These are phyloP conservation scores for Trematomus loennbergii DNA, from an alignment of 2,113 vertebrate genomes.

Conservation along the genomic window DNA sequence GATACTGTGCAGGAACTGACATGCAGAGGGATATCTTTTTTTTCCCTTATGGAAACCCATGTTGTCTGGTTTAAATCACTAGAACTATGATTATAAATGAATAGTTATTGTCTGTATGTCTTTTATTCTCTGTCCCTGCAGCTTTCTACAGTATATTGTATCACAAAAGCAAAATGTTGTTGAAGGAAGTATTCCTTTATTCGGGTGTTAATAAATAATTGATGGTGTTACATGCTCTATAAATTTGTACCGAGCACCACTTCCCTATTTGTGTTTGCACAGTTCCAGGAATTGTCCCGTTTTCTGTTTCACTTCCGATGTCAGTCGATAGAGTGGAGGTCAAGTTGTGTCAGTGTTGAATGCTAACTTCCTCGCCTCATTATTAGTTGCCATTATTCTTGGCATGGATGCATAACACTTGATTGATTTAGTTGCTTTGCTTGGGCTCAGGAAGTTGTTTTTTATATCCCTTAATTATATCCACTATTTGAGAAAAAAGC, in stretches of 20 bases:
- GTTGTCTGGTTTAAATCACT: constrained; percentile 60
- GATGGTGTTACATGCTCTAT: constrained; percentile 64
- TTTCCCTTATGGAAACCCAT: constrained; percentile 30
- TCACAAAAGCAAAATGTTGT: constrained; percentile 42
- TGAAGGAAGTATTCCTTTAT: constrained; percentile 74
- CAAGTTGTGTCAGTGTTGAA: constrained; percentile 77
- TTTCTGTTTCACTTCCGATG: constrained; percentile 76
- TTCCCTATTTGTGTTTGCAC: constrained; percentile 78
- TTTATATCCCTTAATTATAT: background rate
- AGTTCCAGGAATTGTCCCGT: constrained; percentile 79
- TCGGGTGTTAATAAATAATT: constrained; percentile 81
- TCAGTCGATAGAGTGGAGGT: constrained; percentile 75
- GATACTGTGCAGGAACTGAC: constrained; percentile 58
- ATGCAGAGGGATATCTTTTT: constrained; percentile 18
- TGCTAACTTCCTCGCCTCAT: constrained; percentile 72
- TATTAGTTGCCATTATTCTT: constrained; percentile 76
- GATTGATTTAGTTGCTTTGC: constrained; percentile 72
- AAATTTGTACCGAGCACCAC: constrained; percentile 61
- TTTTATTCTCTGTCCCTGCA: constrained; percentile 10
- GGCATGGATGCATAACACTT: constrained; percentile 66
- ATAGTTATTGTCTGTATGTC: constrained; percentile 17
- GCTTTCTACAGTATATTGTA: constrained; percentile 38
- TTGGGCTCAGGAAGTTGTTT: constrained; percentile 48
- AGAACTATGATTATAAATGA: constrained; percentile 20
- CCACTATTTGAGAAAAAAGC: background rate